Evolutionary conservation across 1,140 invertebrate genomes (phyloP), one percentile per base, ranked within the genome.

Genomic region (Macrocentrus cingulum): DNA sequence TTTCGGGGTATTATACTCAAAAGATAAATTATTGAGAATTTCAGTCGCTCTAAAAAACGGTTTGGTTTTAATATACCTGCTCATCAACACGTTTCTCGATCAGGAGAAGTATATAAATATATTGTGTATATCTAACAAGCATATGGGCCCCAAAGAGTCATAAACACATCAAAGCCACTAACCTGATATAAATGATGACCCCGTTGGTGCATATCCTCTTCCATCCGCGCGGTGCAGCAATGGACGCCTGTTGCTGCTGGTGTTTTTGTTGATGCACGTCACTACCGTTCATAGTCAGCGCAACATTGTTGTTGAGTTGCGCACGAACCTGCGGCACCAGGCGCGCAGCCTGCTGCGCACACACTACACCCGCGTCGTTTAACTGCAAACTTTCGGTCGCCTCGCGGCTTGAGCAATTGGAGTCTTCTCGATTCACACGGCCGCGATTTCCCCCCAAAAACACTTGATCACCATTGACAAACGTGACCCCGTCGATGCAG

Each of bases 181-280:
- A 84, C 83, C 83, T 84, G 70, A 83, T 82, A 68, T 85, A 85
- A 53, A 83, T 76, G 68, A 85, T 81, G 69, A 77, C 75, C 49
- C 80, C 81, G 66, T 82, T 80, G 59, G 79, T 79, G 62, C 80
- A 75, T 62, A 82, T 78, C 66, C 83, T 77, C 68, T 81, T 82
- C 83, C 83, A 85, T 50, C 83, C 82, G 59, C 76, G 81, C 52
- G 83, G 83, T 52, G 82, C 79, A 4, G 74, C 70, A 42, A 81
- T 70, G 16, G 59, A 53, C 51, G 60, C 56, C 32, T 62, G 46
- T 22, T 64, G 60, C n/a, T 63, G 63, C 23, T 64, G 64, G 11
- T 62, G 61, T 23, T 50, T 42, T 42, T 56, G 60, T 34, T 60
- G 59, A 34, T 53, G 65, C 19, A 61, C 54, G 18, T 50, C 56